phyloP scores from a whole-genome alignment of 1,140 invertebrate genomes.

The Drosophila eugracilis region DNA sequence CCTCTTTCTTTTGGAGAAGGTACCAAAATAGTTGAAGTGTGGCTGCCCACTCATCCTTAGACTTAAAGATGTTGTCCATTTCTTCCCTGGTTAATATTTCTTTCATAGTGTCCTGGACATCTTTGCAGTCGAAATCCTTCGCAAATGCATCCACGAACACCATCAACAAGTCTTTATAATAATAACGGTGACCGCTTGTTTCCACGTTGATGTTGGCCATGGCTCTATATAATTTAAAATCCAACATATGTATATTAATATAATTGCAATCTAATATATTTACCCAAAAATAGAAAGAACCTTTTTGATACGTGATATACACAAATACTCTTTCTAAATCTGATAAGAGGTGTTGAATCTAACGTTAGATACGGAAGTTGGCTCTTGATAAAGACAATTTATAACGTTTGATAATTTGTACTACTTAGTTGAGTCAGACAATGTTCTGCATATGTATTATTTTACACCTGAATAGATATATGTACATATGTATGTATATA shows the following conservation, averaged over 20 bases:
- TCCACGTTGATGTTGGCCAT: conserved; percentile 7
- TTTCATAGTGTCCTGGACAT: conserved; percentile 37
- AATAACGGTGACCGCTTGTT: conserved; percentile 1
- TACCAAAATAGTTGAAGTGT: conserved; percentile 43
- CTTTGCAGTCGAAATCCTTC: conserved; percentile 55
- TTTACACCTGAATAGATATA: no score
- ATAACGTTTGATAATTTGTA: no score
- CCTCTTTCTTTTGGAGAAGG: conserved; percentile 15
- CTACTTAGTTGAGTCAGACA: no score
- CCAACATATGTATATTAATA: background rate
- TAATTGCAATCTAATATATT: no score
- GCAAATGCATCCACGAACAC: conserved; percentile 44
- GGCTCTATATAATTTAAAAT: conserved; percentile 9
- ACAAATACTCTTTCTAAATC: no score
- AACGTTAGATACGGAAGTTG: no score
- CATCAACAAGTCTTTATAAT: conserved; percentile 45
- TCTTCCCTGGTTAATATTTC: conserved; percentile 36
- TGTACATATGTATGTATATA: background rate
- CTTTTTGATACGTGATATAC: no score
- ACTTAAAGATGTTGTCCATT: conserved; percentile 47
- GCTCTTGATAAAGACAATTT: no score
- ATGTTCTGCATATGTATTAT: no score
- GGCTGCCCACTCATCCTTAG: background rate
- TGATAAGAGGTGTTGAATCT: no score
- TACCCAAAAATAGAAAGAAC: no score